Evolutionary conservation across 2,888 invertebrate species (phyloP).

Genomic region (Pristionchus arcanus): DNA sequence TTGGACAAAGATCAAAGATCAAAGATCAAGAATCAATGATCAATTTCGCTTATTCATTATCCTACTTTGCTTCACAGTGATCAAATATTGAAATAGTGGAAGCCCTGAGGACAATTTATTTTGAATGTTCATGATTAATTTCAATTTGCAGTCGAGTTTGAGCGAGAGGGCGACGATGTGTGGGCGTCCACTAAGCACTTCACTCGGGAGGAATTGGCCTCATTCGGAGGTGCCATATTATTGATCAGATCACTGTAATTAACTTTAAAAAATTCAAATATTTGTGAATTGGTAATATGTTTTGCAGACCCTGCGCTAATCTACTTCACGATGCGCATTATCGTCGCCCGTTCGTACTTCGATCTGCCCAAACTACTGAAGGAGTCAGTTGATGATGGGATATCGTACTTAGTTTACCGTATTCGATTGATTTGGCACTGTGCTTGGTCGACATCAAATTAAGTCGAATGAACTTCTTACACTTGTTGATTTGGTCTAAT

Average conservation of each 20-base stretch:
- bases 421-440: too few species aligned
- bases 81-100: too few species aligned
- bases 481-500: too few species aligned
- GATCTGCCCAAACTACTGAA: background rate
- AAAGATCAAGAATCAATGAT: background rate
- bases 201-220: background rate
- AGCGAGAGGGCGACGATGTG: background rate
- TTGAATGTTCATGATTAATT: too few species aligned
- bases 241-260: too few species aligned
- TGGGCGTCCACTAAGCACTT: background rate
- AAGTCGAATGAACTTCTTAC: too few species aligned
- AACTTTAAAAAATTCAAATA: too few species aligned
- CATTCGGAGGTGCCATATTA: background rate
- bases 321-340: background rate
- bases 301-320: background rate
- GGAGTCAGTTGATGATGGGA: background rate
- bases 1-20: too few species aligned
- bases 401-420: too few species aligned
- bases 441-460: too few species aligned
- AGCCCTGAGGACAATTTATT: too few species aligned
- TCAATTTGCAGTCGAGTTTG: background rate
- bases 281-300: too few species aligned
- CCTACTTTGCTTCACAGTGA: background rate
- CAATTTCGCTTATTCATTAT: background rate
- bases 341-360: conserved; percentile 9